Percentiles rank a stretch among this genome's conserved stretches.
Conservation (phyloP, 2,888 invertebrate species). For the Sylvicola cinctus region DNA sequence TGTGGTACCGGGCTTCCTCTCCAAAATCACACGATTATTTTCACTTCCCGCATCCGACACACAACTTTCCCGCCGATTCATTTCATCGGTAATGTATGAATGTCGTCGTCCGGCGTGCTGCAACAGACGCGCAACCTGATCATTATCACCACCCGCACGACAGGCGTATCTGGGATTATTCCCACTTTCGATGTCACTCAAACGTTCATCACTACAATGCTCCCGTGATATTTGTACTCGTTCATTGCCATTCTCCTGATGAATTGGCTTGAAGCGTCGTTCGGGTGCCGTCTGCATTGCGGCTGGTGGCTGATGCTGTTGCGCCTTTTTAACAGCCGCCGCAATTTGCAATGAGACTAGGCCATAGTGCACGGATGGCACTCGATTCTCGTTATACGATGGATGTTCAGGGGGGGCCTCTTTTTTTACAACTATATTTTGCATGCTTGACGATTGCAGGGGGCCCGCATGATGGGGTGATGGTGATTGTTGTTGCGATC, state of each 20-base stretch:
- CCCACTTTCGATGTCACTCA: neutral
- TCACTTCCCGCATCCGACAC: neutral
- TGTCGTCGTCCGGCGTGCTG: too few relatives aligned
- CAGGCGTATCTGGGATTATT: too few relatives aligned
- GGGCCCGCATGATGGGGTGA: too few relatives aligned
- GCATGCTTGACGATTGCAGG: too few relatives aligned
- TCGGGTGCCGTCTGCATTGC: too few relatives aligned
- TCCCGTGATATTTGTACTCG: too few relatives aligned
- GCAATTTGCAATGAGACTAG: constrained; percentile 7
- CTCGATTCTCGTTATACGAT: neutral
- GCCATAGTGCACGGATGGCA: constrained; percentile 5
- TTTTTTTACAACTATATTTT: too few relatives aligned
- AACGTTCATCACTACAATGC: constrained; percentile 2
- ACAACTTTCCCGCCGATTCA: too few relatives aligned
- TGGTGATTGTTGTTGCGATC: constrained; percentile 4
- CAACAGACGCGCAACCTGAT: too few relatives aligned
- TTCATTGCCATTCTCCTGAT: constrained; percentile 2
- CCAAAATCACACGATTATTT: neutral
- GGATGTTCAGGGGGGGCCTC: constrained; percentile 2
- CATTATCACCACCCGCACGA: too few relatives aligned
- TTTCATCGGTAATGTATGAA: too few relatives aligned
- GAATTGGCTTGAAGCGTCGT: constrained; percentile 1
- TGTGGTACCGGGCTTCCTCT: neutral
- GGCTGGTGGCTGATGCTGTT: too few relatives aligned
- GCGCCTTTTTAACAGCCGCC: constrained; percentile 7